Conservation (phyloP, 2,888 invertebrate species). For the Agonopterix heracliana region DNA sequence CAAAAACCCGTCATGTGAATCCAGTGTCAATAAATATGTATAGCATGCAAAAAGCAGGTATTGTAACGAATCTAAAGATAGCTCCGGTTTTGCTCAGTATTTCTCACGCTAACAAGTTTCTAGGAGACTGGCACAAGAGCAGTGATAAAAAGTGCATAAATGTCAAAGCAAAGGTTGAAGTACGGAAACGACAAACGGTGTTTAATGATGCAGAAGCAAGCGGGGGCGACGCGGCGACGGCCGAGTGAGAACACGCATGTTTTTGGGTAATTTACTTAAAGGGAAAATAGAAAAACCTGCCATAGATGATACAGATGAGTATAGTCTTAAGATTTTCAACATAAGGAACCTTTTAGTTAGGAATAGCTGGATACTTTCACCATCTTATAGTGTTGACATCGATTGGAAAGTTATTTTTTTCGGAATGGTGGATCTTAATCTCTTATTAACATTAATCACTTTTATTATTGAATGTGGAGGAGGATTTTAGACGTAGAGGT, state of each 20-base stretch:
- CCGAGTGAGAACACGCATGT: conserved; percentile 35
- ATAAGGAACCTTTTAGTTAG: too few relatives aligned
- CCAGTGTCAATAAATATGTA: not conserved
- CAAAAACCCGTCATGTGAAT: not conserved
- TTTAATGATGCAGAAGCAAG: conserved; percentile 57
- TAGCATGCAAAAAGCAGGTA: conserved; percentile 4
- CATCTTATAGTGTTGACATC: too few relatives aligned
- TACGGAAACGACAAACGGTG: conserved; percentile 48
- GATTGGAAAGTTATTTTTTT: too few relatives aligned
- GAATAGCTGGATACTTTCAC: too few relatives aligned
- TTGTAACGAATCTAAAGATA: conserved; percentile 3
- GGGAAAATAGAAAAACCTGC: not conserved
- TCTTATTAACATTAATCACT: too few relatives aligned
- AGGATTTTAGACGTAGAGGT: too few relatives aligned
- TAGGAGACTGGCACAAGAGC: conserved; percentile 3
- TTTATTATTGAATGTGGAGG: too few relatives aligned
- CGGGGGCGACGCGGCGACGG: conserved; percentile 22
- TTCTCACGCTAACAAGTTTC: conserved; percentile 29
- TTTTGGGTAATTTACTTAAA: conserved; percentile 17
- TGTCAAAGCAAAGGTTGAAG: conserved; percentile 39
- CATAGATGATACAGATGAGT: too few relatives aligned
- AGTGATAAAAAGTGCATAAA: conserved; percentile 37
- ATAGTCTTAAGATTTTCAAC: too few relatives aligned
- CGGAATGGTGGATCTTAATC: too few relatives aligned
- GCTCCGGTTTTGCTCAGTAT: conserved; percentile 3